phyloP scores from a whole-genome alignment of 1,140 invertebrate genomes.

The Contarinia nasturtii region DNA sequence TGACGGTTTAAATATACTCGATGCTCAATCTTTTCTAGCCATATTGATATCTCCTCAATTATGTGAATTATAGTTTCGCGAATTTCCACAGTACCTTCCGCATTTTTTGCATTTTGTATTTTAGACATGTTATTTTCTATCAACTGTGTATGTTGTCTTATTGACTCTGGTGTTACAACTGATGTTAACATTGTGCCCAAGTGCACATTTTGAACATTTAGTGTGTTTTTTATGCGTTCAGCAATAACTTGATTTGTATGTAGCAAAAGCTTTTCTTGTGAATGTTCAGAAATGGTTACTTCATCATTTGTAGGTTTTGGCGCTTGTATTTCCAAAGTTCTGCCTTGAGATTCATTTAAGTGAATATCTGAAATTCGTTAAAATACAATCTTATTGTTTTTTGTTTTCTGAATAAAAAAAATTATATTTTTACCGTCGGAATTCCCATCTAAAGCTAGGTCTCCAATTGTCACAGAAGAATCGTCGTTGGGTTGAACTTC shows the following conservation, averaged over 20 bases:
- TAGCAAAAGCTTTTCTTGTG: too few relatives aligned
- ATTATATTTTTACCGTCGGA: too few relatives aligned
- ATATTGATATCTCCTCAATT: constrained; percentile 57
- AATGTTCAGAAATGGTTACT: too few relatives aligned
- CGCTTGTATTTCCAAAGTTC: too few relatives aligned
- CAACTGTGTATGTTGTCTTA: constrained; percentile 29
- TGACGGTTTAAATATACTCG: constrained; percentile 43
- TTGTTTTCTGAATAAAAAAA: too few relatives aligned
- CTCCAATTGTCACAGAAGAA: constrained; percentile 27
- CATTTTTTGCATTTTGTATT: constrained; percentile 36
- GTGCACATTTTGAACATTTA: constrained; percentile 10
- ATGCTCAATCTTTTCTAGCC: constrained; percentile 67
- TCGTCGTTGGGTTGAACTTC: constrained; percentile 4
- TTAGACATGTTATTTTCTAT: constrained; percentile 34
- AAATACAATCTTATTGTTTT: too few relatives aligned
- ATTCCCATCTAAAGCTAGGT: constrained; percentile 16
- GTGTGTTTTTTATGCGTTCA: constrained; percentile 14
- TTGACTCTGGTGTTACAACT: constrained; percentile 27
- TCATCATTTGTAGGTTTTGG: too few relatives aligned
- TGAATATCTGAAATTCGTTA: too few relatives aligned
- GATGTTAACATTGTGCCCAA: constrained; percentile 32
- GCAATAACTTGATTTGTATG: constrained; percentile 15
- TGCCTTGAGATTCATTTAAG: too few relatives aligned
- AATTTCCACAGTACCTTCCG: constrained; percentile 37
- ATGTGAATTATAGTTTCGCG: constrained; percentile 51